phyloP scores from a whole-genome alignment of 2,888 invertebrate species.

The Euplagia quadripunctaria region DNA sequence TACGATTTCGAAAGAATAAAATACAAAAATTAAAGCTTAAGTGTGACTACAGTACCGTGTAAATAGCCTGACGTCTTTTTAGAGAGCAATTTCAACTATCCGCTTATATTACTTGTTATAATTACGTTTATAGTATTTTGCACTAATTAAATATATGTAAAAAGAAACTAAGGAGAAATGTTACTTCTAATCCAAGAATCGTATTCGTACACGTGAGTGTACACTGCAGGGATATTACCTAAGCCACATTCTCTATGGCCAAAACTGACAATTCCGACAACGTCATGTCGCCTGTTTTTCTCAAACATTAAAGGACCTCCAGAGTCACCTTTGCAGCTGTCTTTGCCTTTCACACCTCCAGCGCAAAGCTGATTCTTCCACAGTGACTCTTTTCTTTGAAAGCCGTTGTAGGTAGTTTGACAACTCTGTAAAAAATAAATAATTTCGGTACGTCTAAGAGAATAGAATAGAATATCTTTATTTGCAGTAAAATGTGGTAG shows the following conservation, averaged over 20 bases:
- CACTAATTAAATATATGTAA: neutral
- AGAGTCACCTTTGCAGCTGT: conserved; percentile 89
- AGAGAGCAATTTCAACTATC: neutral
- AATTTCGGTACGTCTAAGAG: neutral
- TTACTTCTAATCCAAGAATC: conserved; percentile 85
- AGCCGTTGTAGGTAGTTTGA: conserved; percentile 48
- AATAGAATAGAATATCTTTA: too few relatives aligned
- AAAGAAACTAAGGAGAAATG: conserved; percentile 23
- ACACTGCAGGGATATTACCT: conserved; percentile 88
- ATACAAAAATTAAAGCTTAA: neutral
- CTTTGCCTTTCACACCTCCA: conserved; percentile 86
- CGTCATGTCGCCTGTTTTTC: conserved; percentile 55
- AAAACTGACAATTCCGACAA: conserved; percentile 88
- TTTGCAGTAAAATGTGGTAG: too few relatives aligned
- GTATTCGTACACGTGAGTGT: conserved; percentile 87
- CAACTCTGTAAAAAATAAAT: conserved; percentile 52
- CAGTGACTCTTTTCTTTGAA: conserved; percentile 29
- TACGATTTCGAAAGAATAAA: neutral
- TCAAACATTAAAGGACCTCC: conserved; percentile 88
- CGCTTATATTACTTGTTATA: neutral
- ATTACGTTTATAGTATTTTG: neutral
- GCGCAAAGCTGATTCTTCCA: conserved; percentile 83
- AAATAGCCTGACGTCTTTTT: too few relatives aligned
- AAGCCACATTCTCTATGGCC: conserved; percentile 88
- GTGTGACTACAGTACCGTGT: too few relatives aligned